Conservation (phyloP, 2,797 vertebrate species). For the Cyprinella venusta region DNA sequence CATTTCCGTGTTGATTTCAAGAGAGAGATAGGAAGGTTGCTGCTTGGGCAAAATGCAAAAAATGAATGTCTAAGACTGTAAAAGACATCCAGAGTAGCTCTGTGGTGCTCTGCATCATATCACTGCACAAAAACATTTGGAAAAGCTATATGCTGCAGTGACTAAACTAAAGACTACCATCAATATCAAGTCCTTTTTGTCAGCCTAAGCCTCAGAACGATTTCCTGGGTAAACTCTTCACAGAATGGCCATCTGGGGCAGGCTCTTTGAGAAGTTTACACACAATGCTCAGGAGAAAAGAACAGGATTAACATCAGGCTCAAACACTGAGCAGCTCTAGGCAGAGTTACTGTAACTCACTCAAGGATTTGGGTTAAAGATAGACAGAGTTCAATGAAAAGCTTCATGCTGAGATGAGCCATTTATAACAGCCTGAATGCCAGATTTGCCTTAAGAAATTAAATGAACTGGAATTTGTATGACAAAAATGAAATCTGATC, state of each 20-base stretch:
- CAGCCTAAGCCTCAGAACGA: neutral
- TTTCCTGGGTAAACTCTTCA: constrained; percentile 21
- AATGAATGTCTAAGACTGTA: neutral
- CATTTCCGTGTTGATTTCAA: too few species aligned
- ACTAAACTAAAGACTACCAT: neutral
- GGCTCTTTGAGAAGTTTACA: constrained; percentile 9
- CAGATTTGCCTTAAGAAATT: neutral
- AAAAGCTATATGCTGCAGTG: constrained; percentile 2
- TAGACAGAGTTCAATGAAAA: constrained; percentile 29
- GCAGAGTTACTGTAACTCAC: neutral
- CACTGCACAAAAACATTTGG: neutral
- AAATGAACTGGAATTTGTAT: constrained; percentile 10
- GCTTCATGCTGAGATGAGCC: constrained; percentile 11
- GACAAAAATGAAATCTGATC: neutral
- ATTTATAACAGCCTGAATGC: constrained; percentile 8
- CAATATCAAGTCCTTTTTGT: neutral
- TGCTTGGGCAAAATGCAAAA: neutral
- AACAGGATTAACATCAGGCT: constrained; percentile 35
- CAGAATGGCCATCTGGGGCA: constrained; percentile 8
- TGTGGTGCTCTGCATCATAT: neutral
- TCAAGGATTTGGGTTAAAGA: constrained; percentile 23
- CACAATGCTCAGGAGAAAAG: constrained; percentile 1
- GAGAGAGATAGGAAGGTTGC: too few species aligned
- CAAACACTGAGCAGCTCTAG: constrained; percentile 15
- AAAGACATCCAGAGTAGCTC: neutral